A percentile compares a stretch with the other conserved stretches of the same genome.
Evolutionary conservation across 37 sponge, comb jelly and placozoan genomes (phyloP).

Genomic region (Spongia lamella): DNA sequence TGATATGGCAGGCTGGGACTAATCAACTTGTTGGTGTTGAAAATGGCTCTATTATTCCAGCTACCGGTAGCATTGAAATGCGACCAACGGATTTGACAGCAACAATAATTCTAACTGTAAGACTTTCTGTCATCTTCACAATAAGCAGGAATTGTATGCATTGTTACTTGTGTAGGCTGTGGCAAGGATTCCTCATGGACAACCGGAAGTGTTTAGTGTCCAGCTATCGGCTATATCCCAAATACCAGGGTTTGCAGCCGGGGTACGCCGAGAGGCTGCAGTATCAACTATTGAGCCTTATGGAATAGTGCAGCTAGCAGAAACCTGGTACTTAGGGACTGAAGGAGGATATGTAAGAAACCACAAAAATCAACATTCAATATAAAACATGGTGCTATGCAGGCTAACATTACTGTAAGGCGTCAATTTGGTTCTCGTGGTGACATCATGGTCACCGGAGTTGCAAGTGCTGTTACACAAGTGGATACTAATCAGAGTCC

Average conservation of each 20-base stretch:
- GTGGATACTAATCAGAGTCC: conserved; percentile 12
- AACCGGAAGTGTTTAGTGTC: conserved; percentile 65
- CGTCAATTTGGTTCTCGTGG: conserved; percentile 69
- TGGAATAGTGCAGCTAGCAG: conserved; percentile 64
- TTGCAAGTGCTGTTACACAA: conserved; percentile 17
- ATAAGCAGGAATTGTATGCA: neutral
- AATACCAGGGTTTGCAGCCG: conserved; percentile 31
- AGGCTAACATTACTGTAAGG: conserved; percentile 50
- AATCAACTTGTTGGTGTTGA: conserved; percentile 7
- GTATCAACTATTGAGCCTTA: conserved; percentile 63
- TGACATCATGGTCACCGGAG: conserved; percentile 56
- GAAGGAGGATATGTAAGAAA: conserved; percentile 55
- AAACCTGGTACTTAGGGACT: conserved; percentile 12
- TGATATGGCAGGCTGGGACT: conserved; percentile 55
- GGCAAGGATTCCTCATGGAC: conserved; percentile 58
- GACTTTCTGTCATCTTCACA: neutral
- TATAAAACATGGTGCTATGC: neutral
- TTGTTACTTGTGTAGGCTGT: conserved; percentile 30
- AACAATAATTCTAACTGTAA: conserved; percentile 52
- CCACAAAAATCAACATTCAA: neutral
- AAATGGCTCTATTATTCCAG: conserved; percentile 59
- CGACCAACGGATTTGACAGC: conserved; percentile 12
- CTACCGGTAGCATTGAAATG: conserved; percentile 31
- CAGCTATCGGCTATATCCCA: conserved; percentile 18
- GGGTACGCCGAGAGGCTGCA: conserved; percentile 21